Base-by-base conservation (phyloP, 2,888 invertebrate species). In the Calliopum simillimum region DNA sequence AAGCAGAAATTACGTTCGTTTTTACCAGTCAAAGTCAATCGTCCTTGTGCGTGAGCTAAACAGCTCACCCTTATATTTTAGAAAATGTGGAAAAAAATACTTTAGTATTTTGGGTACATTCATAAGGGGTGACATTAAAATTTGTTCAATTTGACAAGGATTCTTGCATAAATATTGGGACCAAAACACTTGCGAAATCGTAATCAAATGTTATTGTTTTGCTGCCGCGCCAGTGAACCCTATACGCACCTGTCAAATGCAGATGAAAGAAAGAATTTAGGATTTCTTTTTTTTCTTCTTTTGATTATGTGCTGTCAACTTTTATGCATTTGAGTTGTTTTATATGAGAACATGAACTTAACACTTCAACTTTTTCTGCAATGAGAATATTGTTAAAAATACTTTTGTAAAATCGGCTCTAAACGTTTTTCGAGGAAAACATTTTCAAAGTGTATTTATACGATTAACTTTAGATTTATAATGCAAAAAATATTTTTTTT, bases 231-330 rank as follows among this genome's bases (percentile, higher is more conserved):
- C 61, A 46, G 61, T 61, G 23, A 44, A 23, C 23, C 61, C 61
- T 43, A 44, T 14, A 61, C 23, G 3, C 61, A 61, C 61, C 46
- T 46, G 61, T 61, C 61, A 61, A 61, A 23, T 16, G 46, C 61
- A 61, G 61, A 5, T 21, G 2, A 1, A 46, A 21, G 23, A 33
- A 33, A 8, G 33, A 33, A 33, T 6, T 33, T 33, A 8, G 33
- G 8, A 33, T 6, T 33, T 33, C 8, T 33, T 4, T 4, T 2
- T 33, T 33, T 33, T 33, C 8, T 33, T 33, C 8, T 61, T 61
- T 61, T 61, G 46, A 61, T 61, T 61, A 61, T n/a, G 46, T 46
- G 46, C 25, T 61, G 46, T 58, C 56, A 58, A 58, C 25, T 11
- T 3, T 25, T 55, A 13, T 44, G n/a, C n/a, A n/a, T n/a, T n/a